Evolutionary conservation across 1,140 invertebrate genomes (phyloP), one percentile per base, ranked within the genome.

Genomic region (Berghia stephanieae): DNA sequence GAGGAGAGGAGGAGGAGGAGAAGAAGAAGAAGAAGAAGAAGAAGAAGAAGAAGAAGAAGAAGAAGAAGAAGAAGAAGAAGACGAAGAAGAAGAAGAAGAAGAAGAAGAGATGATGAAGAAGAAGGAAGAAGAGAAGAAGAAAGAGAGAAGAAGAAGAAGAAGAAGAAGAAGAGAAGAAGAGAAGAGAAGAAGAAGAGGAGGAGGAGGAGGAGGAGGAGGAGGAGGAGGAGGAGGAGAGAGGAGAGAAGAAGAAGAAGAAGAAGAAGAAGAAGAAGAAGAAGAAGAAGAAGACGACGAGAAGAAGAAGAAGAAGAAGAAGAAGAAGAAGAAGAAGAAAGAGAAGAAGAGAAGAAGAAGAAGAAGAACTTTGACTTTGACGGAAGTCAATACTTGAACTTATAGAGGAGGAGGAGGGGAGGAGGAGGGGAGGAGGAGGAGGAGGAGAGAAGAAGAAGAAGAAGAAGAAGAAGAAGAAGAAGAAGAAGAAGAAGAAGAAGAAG

Each of bases 21-120:
- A 27, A 71, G 49, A 71, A 71, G 36, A 34, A 71, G 42, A 71
- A 49, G 42, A n/a, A 43, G 42, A 71, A 42, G 36, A 3, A 42
- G n/a, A 40, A 43, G n/a, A 40, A 24, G 44, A 8, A 43, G 38
- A 31, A 71, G 31, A 36, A 49, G 31, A 74, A 38, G 72, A 73
- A 49, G n/a, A 76, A 6, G 34, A 63, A 63, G 34, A 63, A 63
- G n/a, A 24, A 63, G 34, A 63, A 63, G n/a, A 63, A 63, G n/a
- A 63, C 46, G 24, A 52, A 13, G 13, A 21, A 60, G 10, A n/a
- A 60, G 24, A 60, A 21, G n/a, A n/a, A 75, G 42, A 13, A 27
- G 36, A 16, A 42, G n/a, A 1, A 75, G 1, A n/a, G 72, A 31
- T 8, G 10, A 60, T 60, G 24, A 27, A 27, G 36, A 60, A 60